Percentiles rank a stretch among this genome's conserved stretches.
Evolutionary conservation across 2,797 vertebrate genomes (phyloP).

Genomic region (Pseudopleuronectes americanus): DNA sequence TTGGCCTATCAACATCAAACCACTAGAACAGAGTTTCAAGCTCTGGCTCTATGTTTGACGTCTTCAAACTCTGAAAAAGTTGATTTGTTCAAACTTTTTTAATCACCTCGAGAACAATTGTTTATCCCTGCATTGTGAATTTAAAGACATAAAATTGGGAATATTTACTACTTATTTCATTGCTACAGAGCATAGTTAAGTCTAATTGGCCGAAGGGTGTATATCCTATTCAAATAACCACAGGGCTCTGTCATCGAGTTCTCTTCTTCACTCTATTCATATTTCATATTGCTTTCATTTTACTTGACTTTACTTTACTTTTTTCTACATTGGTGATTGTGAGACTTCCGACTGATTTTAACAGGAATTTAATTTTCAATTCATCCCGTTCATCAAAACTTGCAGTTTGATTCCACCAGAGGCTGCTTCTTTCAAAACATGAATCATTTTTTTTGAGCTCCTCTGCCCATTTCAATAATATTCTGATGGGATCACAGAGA

Average conservation of each 20-base stretch:
- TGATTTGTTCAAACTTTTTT: not conserved
- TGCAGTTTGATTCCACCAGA: not conserved
- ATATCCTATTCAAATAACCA: constrained; percentile 14
- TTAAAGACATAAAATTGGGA: not conserved
- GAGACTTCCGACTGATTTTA: not conserved
- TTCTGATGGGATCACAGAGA: not conserved
- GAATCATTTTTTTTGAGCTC: not conserved
- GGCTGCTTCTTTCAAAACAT: not conserved
- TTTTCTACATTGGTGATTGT: constrained; percentile 5
- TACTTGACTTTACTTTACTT: constrained; percentile 2
- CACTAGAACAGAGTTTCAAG: too few relatives aligned
- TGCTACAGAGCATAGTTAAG: not conserved
- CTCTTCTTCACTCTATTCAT: constrained; percentile 19
- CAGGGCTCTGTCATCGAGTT: not conserved
- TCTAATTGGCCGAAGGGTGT: constrained; percentile 18
- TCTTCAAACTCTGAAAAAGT: not conserved
- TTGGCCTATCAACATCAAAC: too few relatives aligned
- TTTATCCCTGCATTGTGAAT: not conserved
- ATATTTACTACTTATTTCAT: constrained; percentile 5
- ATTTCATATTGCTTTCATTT: constrained; percentile 18
- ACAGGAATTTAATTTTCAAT: not conserved
- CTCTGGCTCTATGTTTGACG: too few relatives aligned
- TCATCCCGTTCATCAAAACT: not conserved
- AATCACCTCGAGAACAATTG: not conserved
- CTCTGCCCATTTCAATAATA: not conserved